phyloP scores from a whole-genome alignment of 2,888 invertebrate genomes.

The Ochropleura leucogaster region DNA sequence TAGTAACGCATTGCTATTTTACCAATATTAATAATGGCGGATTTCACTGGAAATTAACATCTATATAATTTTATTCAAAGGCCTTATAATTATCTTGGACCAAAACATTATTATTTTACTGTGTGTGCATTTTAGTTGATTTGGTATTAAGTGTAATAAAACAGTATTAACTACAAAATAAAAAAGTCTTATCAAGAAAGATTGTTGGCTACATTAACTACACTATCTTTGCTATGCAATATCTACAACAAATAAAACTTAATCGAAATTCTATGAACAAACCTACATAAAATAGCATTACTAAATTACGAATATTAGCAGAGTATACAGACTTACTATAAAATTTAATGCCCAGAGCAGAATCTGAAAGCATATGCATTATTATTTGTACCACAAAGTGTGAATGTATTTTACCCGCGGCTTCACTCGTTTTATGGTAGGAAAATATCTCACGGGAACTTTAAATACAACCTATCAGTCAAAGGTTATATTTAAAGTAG shows the following conservation, averaged over 20 bases:
- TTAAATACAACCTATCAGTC: no score
- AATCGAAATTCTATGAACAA: neutral
- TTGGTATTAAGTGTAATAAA: neutral
- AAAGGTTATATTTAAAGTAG: no score
- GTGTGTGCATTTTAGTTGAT: neutral
- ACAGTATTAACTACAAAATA: neutral
- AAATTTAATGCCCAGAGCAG: conserved; percentile 27
- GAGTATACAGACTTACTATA: conserved; percentile 35
- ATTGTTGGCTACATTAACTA: neutral
- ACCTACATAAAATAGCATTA: conserved; percentile 1
- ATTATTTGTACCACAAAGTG: neutral
- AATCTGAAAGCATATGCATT: conserved; percentile 35
- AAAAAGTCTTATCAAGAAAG: neutral
- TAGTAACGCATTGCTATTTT: conserved; percentile 2
- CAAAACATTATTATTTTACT: neutral
- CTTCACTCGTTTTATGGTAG: no score
- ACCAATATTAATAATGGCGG: neutral
- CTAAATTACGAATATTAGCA: conserved; percentile 8
- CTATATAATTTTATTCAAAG: conserved; percentile 1
- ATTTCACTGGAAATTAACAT: neutral
- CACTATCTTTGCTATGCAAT: neutral
- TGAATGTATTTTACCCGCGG: neutral
- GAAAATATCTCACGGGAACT: no score
- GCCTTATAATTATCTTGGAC: neutral
- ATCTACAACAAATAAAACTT: conserved; percentile 1